These are phyloP conservation scores for Cyrtorhinus lividipennis DNA, from an alignment of 1,140 invertebrate species.

Conservation along the genomic window DNA sequence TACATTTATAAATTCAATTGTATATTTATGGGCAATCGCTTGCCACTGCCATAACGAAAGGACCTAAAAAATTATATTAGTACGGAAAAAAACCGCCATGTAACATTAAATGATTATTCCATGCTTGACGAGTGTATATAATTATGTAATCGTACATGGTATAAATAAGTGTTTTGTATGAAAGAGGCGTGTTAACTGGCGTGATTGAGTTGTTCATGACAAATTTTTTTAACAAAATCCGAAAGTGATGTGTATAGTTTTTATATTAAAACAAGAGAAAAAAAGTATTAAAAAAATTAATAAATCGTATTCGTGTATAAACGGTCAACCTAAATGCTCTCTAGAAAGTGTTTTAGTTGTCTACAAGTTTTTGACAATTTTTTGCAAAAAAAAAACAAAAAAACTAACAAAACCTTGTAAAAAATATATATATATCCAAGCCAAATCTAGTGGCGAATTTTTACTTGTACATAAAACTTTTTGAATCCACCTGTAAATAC, in stretches of 20 bases:
- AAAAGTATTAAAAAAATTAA: background rate
- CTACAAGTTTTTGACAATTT: background rate
- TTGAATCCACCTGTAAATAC: slow-evolving; percentile 17
- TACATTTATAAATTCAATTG: slow-evolving; percentile 14
- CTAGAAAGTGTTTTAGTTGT: background rate
- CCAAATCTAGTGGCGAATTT: slow-evolving; percentile 17
- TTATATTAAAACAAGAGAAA: background rate
- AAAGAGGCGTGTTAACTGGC: no score
- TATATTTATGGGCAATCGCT: slow-evolving; percentile 21
- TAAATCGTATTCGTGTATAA: background rate
- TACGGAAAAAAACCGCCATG: slow-evolving; percentile 16
- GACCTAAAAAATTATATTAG: slow-evolving; percentile 19
- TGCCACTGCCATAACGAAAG: slow-evolving; percentile 23
- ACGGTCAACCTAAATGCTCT: background rate
- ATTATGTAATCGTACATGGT: background rate
- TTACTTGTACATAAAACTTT: background rate
- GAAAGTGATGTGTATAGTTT: slow-evolving; percentile 1
- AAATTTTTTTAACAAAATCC: background rate
- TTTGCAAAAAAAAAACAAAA: background rate
- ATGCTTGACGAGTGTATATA: slow-evolving; percentile 1
- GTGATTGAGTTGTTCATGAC: slow-evolving; percentile 7
- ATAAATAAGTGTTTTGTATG: background rate
- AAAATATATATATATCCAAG: background rate
- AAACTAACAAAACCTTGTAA: background rate
- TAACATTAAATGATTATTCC: slow-evolving; percentile 12